phyloP scores from a whole-genome alignment of 2,888 invertebrate genomes.

The Callyntrura guangdongensis region DNA sequence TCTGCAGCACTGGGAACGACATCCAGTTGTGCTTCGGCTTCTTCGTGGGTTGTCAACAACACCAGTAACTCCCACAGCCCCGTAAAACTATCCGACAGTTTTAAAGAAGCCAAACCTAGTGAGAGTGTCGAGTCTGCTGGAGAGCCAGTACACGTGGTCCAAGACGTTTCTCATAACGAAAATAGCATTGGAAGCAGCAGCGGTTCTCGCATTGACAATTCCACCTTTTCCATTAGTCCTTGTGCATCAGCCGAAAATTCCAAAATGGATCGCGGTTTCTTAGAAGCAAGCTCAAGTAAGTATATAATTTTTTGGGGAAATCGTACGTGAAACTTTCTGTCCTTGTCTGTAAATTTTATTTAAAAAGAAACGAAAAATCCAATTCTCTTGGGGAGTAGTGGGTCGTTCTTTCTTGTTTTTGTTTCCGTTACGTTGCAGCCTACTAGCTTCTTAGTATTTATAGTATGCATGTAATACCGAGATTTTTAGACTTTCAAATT shows the following conservation, averaged over 20 bases:
- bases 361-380: neutral
- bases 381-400: neutral
- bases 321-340: neutral
- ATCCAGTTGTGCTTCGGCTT: constrained; percentile 77
- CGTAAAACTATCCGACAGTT: constrained; percentile 49
- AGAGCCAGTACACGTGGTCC: constrained; percentile 17
- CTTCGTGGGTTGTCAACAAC: constrained; percentile 78
- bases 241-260: neutral
- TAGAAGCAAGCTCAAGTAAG: constrained; percentile 38
- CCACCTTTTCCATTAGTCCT: constrained; percentile 12
- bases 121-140: constrained; percentile 32
- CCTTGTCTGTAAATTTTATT: neutral
- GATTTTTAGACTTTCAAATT: too few relatives aligned
- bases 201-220: neutral
- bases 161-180: neutral
- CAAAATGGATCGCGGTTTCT: constrained; percentile 26
- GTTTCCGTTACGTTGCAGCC: too few relatives aligned
- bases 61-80: constrained; percentile 68
- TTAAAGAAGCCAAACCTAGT: constrained; percentile 18
- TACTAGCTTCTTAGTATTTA: too few relatives aligned
- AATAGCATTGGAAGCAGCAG: constrained; percentile 16
- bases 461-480: too few relatives aligned
- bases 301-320: neutral
- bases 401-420: too few relatives aligned
- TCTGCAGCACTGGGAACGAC: constrained; percentile 75